phyloP scores from a whole-genome alignment of 2,888 invertebrate species.

The Acronicta leporina region DNA sequence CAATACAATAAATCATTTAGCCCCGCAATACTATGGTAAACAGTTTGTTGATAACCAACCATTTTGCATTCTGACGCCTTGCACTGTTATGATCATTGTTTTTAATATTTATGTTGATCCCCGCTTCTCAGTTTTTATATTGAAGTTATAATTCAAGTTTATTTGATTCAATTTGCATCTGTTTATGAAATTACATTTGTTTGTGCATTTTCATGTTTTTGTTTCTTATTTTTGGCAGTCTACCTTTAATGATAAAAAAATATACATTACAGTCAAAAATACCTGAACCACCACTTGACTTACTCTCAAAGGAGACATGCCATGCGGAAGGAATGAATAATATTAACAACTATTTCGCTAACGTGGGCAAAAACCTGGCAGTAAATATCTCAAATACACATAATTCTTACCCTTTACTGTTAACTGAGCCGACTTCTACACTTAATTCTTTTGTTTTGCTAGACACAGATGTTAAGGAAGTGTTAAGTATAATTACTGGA shows the following conservation, averaged over 20 bases:
- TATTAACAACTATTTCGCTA: too few relatives aligned
- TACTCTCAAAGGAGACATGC: too few relatives aligned
- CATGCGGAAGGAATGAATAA: too few relatives aligned
- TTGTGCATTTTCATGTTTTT: slow-evolving; percentile 4
- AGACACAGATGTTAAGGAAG: too few relatives aligned
- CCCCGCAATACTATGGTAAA: slow-evolving; percentile 53
- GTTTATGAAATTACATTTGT: slow-evolving; percentile 15
- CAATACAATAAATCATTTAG: slow-evolving; percentile 36
- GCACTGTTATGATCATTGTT: slow-evolving; percentile 33
- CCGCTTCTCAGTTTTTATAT: slow-evolving; percentile 44
- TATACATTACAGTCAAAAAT: too few relatives aligned
- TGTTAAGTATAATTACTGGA: too few relatives aligned
- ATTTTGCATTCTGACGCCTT: slow-evolving; percentile 38
- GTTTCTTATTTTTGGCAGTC: not conserved
- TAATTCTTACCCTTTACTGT: too few relatives aligned
- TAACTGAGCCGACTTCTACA: too few relatives aligned
- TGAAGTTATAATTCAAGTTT: slow-evolving; percentile 53
- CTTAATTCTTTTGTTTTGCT: too few relatives aligned
- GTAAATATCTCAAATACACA: too few relatives aligned
- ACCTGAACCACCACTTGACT: too few relatives aligned
- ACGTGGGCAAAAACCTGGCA: too few relatives aligned
- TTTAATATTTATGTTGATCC: slow-evolving; percentile 55
- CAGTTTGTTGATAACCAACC: slow-evolving; percentile 41
- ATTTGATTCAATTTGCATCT: slow-evolving; percentile 56
- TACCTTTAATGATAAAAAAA: not conserved